These are phyloP conservation scores for Phortica magna DNA, from an alignment of 2,888 invertebrate species.

Conservation along the genomic window DNA sequence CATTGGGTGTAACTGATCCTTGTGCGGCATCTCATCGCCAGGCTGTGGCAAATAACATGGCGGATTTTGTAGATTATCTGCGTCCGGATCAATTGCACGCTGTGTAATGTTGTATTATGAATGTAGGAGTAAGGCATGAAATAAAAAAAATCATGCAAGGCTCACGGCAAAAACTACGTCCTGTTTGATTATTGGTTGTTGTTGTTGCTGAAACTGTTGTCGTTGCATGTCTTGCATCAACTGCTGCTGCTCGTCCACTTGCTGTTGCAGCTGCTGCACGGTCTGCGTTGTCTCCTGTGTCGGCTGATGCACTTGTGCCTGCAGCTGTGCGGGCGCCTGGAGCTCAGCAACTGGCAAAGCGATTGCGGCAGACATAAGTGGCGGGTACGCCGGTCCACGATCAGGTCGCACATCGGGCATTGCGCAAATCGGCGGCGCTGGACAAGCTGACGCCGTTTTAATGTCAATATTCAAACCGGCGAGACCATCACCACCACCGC, in stretches of 20 bases:
- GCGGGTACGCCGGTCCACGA: background rate
- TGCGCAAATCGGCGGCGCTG: slow-evolving; percentile 23
- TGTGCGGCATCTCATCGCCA: slow-evolving; percentile 78
- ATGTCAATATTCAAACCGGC: slow-evolving; percentile 5
- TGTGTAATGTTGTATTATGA: slow-evolving; percentile 48
- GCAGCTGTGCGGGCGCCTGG: slow-evolving; percentile 30
- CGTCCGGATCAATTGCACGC: slow-evolving; percentile 62
- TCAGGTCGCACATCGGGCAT: background rate
- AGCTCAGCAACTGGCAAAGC: slow-evolving; percentile 46
- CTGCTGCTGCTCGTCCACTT: slow-evolving; percentile 56
- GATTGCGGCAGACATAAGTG: slow-evolving; percentile 25
- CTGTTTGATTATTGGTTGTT: slow-evolving; percentile 45
- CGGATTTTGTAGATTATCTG: slow-evolving; percentile 70
- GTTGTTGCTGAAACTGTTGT: slow-evolving; percentile 46
- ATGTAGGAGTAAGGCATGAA: background rate
- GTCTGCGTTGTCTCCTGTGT: slow-evolving; percentile 43
- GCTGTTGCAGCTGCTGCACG: slow-evolving; percentile 51
- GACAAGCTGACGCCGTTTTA: slow-evolving; percentile 12
- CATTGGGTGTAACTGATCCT: slow-evolving; percentile 77
- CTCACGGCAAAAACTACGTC: slow-evolving; percentile 61
- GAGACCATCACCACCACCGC: background rate
- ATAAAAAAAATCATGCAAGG: background rate
- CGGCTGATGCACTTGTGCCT: slow-evolving; percentile 39
- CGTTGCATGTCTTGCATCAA: slow-evolving; percentile 54
- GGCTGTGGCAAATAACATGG: slow-evolving; percentile 81